These are phyloP conservation scores for Pangasianodon gigas DNA, from an alignment of 2,113 vertebrate genomes.

Conservation along the genomic window DNA sequence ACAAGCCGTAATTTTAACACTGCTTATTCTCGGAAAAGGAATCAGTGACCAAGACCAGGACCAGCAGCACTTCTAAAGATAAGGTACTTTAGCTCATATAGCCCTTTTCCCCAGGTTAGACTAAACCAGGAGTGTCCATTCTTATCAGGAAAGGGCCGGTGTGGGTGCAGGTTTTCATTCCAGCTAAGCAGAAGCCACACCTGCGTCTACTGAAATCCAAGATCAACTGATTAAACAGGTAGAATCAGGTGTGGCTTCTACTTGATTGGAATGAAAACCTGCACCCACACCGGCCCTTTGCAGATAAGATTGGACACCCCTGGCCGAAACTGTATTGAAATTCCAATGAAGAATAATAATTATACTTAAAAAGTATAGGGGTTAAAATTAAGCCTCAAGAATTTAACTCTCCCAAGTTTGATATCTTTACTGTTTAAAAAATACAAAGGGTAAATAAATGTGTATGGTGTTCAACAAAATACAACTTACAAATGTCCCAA, in stretches of 20 bases:
- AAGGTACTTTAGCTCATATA: constrained; percentile 29
- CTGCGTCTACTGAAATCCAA: too few species aligned
- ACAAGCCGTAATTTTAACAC: neutral
- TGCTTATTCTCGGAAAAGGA: constrained; percentile 50
- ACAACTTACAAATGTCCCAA: too few species aligned
- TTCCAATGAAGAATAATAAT: neutral
- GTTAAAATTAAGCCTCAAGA: neutral
- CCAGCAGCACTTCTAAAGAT: constrained; percentile 59
- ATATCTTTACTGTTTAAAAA: neutral
- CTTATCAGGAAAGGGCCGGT: too few species aligned
- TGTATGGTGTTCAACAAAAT: too few species aligned
- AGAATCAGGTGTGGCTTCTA: too few species aligned
- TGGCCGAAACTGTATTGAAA: neutral
- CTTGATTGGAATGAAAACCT: too few species aligned
- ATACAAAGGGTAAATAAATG: neutral
- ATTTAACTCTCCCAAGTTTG: neutral
- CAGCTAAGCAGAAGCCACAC: too few species aligned
- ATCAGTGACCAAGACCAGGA: constrained; percentile 59
- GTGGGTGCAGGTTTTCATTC: too few species aligned
- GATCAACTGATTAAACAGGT: too few species aligned
- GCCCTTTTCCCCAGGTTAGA: neutral
- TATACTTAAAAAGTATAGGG: neutral
- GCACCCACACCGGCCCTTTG: too few species aligned
- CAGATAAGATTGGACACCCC: too few species aligned
- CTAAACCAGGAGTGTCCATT: neutral